Evolutionary conservation across 2,113 vertebrate genomes (phyloP).

Genomic region (Noturus placidus): DNA sequence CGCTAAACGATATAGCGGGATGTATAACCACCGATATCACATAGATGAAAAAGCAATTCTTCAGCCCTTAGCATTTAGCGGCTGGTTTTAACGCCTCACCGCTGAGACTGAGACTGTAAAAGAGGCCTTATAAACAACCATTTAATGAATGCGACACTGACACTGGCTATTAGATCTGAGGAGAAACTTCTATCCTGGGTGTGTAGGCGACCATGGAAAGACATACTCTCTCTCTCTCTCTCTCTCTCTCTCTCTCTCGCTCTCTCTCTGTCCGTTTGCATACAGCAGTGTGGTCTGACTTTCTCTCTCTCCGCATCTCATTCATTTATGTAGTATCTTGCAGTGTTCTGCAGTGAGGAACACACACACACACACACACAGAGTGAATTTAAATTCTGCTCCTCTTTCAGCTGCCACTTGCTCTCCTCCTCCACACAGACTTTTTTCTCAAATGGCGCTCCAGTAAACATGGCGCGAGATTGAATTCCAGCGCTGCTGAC

Average conservation of each 20-base stretch:
- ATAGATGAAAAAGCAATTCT: conserved; percentile 5
- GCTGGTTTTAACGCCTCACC: conserved; percentile 29
- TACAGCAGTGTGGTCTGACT: background rate
- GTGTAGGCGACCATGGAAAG: background rate
- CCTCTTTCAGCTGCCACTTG: conserved; percentile 16
- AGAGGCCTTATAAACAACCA: conserved; percentile 39
- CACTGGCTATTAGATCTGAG: background rate
- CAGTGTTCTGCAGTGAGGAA: conserved; percentile 49
- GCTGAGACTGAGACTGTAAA: conserved; percentile 24
- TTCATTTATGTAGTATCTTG: conserved; percentile 74
- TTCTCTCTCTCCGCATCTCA: conserved; percentile 44
- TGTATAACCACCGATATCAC: conserved; percentile 17
- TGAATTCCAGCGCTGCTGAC: conserved; percentile 50
- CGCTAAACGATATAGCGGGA: background rate
- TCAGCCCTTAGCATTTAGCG: conserved; percentile 1
- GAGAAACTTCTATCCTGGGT: background rate
- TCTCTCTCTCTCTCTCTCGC: conserved; percentile 14
- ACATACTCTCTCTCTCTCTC: background rate
- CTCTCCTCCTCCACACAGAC: conserved; percentile 27
- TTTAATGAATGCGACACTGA: conserved; percentile 39
- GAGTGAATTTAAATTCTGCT: conserved; percentile 17
- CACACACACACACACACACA: conserved; percentile 35
- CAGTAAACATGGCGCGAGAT: conserved; percentile 62
- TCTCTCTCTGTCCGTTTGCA: conserved; percentile 16
- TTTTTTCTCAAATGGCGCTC: conserved; percentile 44